Percentiles rank a stretch among this genome's conserved stretches.
Evolutionary conservation across 30 jellyfish, hydroid and myxozoan species (phyloP).

Genomic region (Chrysaora quinquecirrha): DNA sequence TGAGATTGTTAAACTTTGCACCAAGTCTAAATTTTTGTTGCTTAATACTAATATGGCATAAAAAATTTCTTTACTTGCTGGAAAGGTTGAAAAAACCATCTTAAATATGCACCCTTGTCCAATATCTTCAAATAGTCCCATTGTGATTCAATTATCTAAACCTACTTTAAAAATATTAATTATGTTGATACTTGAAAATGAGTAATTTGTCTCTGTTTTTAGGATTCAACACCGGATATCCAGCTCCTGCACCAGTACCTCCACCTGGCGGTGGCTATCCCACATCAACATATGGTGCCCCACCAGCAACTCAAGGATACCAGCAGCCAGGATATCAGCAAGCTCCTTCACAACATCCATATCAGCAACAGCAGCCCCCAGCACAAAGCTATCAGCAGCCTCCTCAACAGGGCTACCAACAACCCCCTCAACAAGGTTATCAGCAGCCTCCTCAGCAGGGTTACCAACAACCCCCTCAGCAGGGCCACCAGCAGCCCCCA

Average conservation of each 20-base stretch:
- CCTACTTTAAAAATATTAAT: no score
- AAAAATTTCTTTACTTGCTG: no score
- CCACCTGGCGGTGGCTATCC: constrained; percentile 69
- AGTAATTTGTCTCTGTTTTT: no score
- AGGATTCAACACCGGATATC: constrained; percentile 53
- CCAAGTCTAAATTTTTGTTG: no score
- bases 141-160: no score
- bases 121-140: no score
- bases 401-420: constrained; percentile 54
- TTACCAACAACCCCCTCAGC: constrained; percentile 62
- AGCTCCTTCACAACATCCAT: constrained; percentile 79
- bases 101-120: no score
- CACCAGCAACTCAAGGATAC: constrained; percentile 63
- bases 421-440: constrained; percentile 61
- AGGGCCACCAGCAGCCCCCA: constrained; percentile 51
- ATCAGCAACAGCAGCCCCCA: constrained; percentile 38
- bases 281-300: constrained; percentile 58
- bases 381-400: constrained; percentile 58
- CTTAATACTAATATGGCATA: no score
- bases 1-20: no score
- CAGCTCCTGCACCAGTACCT: constrained; percentile 49
- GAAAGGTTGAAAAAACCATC: no score
- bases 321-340: constrained; percentile 77
- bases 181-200: no score
- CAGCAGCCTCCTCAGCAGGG: constrained; percentile 74